Evolutionary conservation across 1,140 invertebrate genomes (phyloP).

Genomic region (Steinernema khuongi): DNA sequence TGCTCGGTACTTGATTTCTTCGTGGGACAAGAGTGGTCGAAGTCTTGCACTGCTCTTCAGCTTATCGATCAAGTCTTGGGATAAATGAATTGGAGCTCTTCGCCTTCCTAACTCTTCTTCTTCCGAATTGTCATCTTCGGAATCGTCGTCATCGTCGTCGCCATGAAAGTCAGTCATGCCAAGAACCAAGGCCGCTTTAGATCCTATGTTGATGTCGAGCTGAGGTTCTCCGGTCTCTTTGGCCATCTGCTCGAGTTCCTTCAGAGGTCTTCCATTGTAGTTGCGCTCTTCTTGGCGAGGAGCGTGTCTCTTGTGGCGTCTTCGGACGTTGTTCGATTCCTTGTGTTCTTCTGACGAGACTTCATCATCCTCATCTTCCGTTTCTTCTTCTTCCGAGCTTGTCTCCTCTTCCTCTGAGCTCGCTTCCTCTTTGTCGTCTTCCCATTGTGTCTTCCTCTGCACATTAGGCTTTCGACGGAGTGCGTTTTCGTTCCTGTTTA

Average conservation of each 20-base stretch:
- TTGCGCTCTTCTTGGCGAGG: neutral
- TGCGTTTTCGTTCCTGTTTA: slow-evolving; percentile 12
- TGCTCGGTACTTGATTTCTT: slow-evolving; percentile 21
- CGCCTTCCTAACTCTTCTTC: neutral
- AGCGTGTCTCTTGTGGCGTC: slow-evolving; percentile 10
- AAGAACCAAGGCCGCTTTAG: neutral
- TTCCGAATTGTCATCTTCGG: slow-evolving; percentile 1
- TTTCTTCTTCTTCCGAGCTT: slow-evolving; percentile 14
- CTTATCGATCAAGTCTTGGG: neutral
- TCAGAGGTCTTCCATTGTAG: neutral
- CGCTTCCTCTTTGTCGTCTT: slow-evolving; percentile 21
- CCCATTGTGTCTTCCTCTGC: slow-evolving; percentile 4
- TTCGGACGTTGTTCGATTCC: slow-evolving; percentile 14
- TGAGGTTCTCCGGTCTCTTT: neutral
- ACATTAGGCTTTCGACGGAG: slow-evolving; percentile 16
- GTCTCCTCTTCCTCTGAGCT: slow-evolving; percentile 13
- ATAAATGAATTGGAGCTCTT: neutral
- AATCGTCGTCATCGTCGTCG: neutral
- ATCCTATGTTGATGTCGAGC: neutral
- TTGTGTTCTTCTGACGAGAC: slow-evolving; percentile 1
- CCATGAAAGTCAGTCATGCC: neutral
- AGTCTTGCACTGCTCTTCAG: neutral
- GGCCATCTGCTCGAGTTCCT: neutral
- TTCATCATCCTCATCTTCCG: neutral
- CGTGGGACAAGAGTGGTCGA: neutral